Evolutionary conservation across 2,888 invertebrate genomes (phyloP).

Genomic region (Euphydryas editha): DNA sequence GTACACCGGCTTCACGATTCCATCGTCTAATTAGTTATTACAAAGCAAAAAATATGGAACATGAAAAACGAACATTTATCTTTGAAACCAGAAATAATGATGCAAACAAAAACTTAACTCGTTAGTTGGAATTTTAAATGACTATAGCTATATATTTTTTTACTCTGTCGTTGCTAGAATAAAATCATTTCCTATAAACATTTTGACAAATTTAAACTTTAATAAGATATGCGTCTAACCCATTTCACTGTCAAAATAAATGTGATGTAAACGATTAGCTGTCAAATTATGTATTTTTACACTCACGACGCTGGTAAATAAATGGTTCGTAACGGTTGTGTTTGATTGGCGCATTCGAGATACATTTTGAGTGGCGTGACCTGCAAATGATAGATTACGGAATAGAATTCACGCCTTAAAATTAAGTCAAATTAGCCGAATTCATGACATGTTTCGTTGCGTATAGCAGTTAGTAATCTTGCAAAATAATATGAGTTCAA

Average conservation of each 20-base stretch:
- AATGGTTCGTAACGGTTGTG: conserved; percentile 38
- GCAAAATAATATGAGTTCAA: not conserved
- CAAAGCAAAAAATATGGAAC: conserved; percentile 5
- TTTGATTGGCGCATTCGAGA: conserved; percentile 44
- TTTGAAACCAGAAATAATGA: conserved; percentile 2
- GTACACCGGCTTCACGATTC: not conserved
- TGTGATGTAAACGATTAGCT: conserved; percentile 4
- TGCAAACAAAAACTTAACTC: not conserved
- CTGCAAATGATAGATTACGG: conserved; percentile 22
- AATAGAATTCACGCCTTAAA: conserved; percentile 5
- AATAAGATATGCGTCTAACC: not conserved
- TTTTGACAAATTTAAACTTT: not conserved
- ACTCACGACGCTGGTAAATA: conserved; percentile 27
- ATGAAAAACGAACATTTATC: conserved; percentile 6
- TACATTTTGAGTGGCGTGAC: conserved; percentile 31
- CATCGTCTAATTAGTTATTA: not conserved
- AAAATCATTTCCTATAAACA: not conserved
- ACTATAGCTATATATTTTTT: not conserved
- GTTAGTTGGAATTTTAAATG: conserved; percentile 5
- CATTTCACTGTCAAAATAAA: conserved; percentile 3
- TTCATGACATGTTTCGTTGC: conserved; percentile 36
- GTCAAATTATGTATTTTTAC: conserved; percentile 21
- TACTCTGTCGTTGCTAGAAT: not conserved
- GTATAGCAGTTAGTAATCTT: conserved; percentile 3
- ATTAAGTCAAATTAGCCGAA: conserved; percentile 1